phyloP scores from a whole-genome alignment of 2,888 invertebrate genomes.

The Drosophila atripex region DNA sequence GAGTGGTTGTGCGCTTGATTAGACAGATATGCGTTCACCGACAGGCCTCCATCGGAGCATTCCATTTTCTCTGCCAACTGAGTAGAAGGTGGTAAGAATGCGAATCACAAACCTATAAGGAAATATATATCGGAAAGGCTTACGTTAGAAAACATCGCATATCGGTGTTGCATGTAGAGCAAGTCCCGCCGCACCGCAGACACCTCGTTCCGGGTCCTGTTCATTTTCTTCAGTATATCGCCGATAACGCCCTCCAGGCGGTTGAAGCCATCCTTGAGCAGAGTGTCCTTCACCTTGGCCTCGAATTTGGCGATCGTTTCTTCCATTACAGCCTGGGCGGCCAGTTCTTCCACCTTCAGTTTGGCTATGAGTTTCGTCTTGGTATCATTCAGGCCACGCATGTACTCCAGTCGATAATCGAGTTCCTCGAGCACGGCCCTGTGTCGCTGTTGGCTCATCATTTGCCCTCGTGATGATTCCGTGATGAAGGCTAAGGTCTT shows the following conservation, averaged over 20 bases:
- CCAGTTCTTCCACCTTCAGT: background rate
- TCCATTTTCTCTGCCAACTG: constrained; percentile 42
- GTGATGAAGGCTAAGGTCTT: background rate
- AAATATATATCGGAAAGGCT: constrained; percentile 1
- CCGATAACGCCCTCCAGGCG: constrained; percentile 8
- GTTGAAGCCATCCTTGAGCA: constrained; percentile 10
- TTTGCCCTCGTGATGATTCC: rapidly evolving
- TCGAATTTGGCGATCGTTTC: constrained; percentile 9
- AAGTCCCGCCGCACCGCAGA: constrained; percentile 25
- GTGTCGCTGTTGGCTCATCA: constrained; percentile 9
- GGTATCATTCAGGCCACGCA: background rate
- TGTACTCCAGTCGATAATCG: constrained; percentile 29
- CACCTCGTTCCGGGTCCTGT: constrained; percentile 27
- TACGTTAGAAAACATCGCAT: constrained; percentile 33
- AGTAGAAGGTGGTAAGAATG: too few species aligned
- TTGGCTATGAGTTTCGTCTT: rapidly evolving
- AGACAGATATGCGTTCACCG: constrained; percentile 40
- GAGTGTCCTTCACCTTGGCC: constrained; percentile 1
- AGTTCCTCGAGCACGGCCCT: constrained; percentile 2
- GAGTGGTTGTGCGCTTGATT: background rate
- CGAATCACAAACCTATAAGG: background rate
- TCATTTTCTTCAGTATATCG: constrained; percentile 24
- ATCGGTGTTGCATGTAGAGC: constrained; percentile 38
- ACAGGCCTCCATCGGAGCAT: constrained; percentile 33
- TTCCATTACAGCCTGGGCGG: rapidly evolving